Percentiles rank a stretch among this genome's conserved stretches.
Evolutionary conservation across 2,113 vertebrate genomes (phyloP).

Genomic region (Nesogale talazaci): DNA sequence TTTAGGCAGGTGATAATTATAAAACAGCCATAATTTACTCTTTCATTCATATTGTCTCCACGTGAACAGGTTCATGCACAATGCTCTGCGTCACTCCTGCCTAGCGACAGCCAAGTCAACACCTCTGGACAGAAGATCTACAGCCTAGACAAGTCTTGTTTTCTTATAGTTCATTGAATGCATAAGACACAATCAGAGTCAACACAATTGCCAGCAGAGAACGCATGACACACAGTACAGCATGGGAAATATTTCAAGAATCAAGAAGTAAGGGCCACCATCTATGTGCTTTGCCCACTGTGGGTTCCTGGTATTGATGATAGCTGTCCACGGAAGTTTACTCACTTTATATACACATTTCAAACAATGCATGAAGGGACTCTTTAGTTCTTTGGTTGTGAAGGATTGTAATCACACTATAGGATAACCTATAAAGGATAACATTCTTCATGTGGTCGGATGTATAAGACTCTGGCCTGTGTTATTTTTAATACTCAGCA

Average conservation of each 20-base stretch:
- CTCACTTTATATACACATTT: not conserved
- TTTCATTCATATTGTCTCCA: not conserved
- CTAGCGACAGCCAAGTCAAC: not conserved
- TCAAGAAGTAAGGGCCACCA: not conserved
- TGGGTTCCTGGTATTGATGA: not conserved
- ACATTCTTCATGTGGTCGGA: not conserved
- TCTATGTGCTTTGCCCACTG: not conserved
- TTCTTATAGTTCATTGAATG: not conserved
- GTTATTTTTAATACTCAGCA: conserved; percentile 35
- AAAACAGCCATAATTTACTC: conserved; percentile 2
- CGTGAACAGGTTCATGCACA: not conserved
- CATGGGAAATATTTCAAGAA: not conserved
- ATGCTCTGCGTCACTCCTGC: not conserved
- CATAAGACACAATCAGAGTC: not conserved
- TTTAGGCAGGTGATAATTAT: not conserved
- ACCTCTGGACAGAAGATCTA: not conserved
- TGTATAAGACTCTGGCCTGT: not conserved
- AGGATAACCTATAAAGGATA: not conserved
- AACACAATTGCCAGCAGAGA: not conserved
- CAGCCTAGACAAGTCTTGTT: not conserved
- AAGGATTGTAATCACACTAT: not conserved
- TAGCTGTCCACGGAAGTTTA: not conserved
- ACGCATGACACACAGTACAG: not conserved
- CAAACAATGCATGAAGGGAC: not conserved
- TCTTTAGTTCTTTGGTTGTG: not conserved